Evolutionary conservation across 2,797 vertebrate genomes (phyloP), one percentile per base, ranked within the genome.

Genomic region (Synanceia verrucosa): DNA sequence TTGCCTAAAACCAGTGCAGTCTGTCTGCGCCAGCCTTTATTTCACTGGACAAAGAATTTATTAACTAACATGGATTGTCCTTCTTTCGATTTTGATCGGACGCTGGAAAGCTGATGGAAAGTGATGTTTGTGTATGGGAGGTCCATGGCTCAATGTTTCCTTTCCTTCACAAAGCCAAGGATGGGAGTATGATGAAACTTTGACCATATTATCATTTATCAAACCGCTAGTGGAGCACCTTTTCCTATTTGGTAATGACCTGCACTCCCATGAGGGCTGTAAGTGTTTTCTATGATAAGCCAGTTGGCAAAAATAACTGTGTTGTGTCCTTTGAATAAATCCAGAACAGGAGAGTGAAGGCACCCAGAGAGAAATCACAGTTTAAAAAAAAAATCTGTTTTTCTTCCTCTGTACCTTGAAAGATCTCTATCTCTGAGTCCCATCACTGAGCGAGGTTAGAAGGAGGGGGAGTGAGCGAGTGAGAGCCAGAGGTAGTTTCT

Each of bases 401-500:
- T 67, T 79, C 47, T 65, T 48, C 8, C 24, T 62, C n/a, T 56
- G 47, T 53, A 59, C 65, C 60, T 74, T 70, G 12, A 80, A 60
- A 84, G 21, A 56, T 51, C 33, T 81, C 28, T 70, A 62, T 75
- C 73, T 89, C 51, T 63, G 72, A 53, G 52, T 87, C 75, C 51
- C 65, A 78, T 84, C 75, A 62, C 57, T 72, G 74, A 63, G 8
- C 9, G 1, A 14, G 4, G 21, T 57, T 66, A 68, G 64, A 37
- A 66, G 59, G 74, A 58, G 55, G 72, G 63, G 59, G 52, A 63
- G 52, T 50, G 67, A 81, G 69, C 70, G 69, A 77, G 43, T 4
- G n/a, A 69, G 51, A 81, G 72, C 28, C 75, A 80, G 79, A 83
- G 73, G 73, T 82, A 52, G 62, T 88, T 79, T 80, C 79, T 85